These are phyloP conservation scores for Reticulitermes speratus DNA, from an alignment of 1,140 invertebrate genomes.

Conservation along the genomic window DNA sequence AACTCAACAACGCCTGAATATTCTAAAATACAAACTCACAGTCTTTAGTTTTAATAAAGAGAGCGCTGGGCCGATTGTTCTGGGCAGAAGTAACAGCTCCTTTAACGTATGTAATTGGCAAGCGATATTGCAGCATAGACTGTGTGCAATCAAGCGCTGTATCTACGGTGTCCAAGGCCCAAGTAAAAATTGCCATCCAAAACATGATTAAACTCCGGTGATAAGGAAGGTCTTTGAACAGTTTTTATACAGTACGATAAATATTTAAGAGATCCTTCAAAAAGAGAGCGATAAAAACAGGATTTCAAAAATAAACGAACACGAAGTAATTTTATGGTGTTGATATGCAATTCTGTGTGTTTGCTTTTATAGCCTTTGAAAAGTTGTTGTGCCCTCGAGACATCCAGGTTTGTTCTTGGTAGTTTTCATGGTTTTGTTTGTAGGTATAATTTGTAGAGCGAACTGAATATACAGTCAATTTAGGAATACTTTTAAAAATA, in stretches of 20 bases:
- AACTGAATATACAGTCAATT: not conserved
- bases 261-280: slow-evolving; percentile 16
- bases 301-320: not conserved
- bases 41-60: not conserved
- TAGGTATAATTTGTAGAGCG: not conserved
- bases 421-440: not conserved
- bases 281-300: not conserved
- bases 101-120: not conserved
- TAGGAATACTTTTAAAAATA: not conserved
- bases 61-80: not conserved
- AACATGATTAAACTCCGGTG: not conserved
- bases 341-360: not conserved
- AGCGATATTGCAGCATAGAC: not conserved
- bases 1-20: too few species aligned
- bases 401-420: not conserved
- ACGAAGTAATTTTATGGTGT: not conserved
- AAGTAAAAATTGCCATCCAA: not conserved
- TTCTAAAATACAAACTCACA: too few species aligned
- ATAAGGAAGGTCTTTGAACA: not conserved
- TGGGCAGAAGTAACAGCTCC: too few species aligned
- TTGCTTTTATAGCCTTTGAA: not conserved
- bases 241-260: slow-evolving; percentile 3
- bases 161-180: not conserved
- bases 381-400: not conserved
- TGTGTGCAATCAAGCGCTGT: not conserved